Base-by-base conservation (phyloP, 2,113 vertebrate genomes). In the Paratilapia polleni region DNA sequence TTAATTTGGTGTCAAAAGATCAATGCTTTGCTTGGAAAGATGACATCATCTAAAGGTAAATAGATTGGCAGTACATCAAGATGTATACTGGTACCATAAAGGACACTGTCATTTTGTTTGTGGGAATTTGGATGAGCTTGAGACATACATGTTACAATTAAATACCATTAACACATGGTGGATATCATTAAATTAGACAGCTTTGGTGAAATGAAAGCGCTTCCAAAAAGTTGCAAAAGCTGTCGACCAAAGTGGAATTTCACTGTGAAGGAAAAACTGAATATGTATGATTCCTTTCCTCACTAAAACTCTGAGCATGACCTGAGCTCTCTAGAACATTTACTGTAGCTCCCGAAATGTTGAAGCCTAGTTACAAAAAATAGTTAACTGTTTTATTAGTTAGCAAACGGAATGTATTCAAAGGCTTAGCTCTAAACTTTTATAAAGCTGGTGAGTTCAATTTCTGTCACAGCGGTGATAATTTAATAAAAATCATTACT, bases 1-100 rank as follows among this genome's bases (percentile, higher is more conserved):
- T 47, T 14, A 14, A 17, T 13, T 15, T 13, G 3, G 12, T 49
- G 41, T 17, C 26, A 49, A 49, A 68, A 28, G 24, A 28, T 0
- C 14, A 49, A 7, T 26, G 41, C 15, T 26, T 68, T 12, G 41
- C 9, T 49, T 19, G 41, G 64, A 28, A 9, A 49, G 22, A 68
- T 47, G 14, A 68, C 38, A 47, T 3, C 2, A 26, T 68, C n/a
- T 62, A 10, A 38, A 38, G 36, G 15, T 66, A 43, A n/a, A 47
- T 8, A 17, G 38, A 11, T 41, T 68, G n/a, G 38, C 64, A 68
- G 22, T 38, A 38, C 38, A 38, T 38, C 62, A 5, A 66, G 62
- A 41, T 12, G 62, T 36, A 64, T 0, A 12, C n/a, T 15, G 24
- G 41, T 41, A 24, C 36, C n/a, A 15, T 66, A 66, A 66, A n/a